Evolutionary conservation across 2,888 invertebrate species (phyloP), one percentile per base, ranked within the genome.

Genomic region (Stramonita haemastoma): DNA sequence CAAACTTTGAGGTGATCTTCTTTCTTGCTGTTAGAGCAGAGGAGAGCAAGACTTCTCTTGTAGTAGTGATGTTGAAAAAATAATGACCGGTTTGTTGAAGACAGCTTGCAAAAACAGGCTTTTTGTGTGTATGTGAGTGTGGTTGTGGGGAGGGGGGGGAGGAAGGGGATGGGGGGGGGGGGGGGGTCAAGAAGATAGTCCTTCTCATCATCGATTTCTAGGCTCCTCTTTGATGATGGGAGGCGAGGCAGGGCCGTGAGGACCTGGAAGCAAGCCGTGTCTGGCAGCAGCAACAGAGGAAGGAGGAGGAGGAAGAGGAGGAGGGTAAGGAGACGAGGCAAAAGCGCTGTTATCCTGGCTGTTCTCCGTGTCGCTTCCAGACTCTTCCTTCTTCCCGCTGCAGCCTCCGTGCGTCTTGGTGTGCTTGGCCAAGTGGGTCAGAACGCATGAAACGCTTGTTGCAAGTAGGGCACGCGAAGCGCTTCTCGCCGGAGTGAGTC

Each of bases 391-490:
- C 84, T 93, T 93, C n/a, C 91, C 92, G 26, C 90, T 92, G 46
- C 73, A 86, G 34, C 91, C 93, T 87, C 94, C 96, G 93, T 99
- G 99, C 0, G 98, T 99, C 94, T 98, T 97, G 90, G 98, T 97
- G 95, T 99, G 99, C 94, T 99, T 99, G 96, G 98, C 98, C 90
- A 99, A 96, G 95, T 99, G 99, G n/a, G 95, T 99, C 81, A 26
- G 81, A 83, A 36, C 81, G 81, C 81, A 83, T 83, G 46, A 83
- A 83, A 46, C 81, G 81, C 81, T 83, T 83, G 22, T 83, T 83
- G 81, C 81, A 83, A 22, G 81, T 83, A 26, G 81, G 81, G 46
- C 81, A 83, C 22, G 81, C 81, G 46, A 83, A 83, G 0, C 81
- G 81, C 81, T 83, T 83, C 81, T 83, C 81, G 46, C 81, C 81